Evolutionary conservation across 1,140 invertebrate genomes (phyloP).

Genomic region (Drosophila ogumai): DNA sequence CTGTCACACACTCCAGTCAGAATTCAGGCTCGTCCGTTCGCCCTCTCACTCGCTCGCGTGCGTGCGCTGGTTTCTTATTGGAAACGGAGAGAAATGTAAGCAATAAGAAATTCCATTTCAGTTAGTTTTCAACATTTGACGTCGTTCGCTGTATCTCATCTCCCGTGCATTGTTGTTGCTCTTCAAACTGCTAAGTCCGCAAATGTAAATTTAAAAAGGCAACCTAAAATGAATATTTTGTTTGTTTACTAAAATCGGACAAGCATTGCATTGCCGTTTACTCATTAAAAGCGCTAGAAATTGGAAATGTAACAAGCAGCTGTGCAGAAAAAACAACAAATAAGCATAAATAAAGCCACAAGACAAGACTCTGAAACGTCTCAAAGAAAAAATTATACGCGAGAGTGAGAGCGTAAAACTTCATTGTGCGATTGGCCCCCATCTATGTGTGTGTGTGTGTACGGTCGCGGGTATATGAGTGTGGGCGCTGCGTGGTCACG

Average conservation of each 20-base stretch:
- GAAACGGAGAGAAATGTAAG: slow-evolving; percentile 69
- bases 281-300: slow-evolving; percentile 20
- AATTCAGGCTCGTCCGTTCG: slow-evolving; percentile 47
- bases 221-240: slow-evolving; percentile 49
- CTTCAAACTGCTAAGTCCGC: slow-evolving; percentile 32
- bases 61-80: slow-evolving; percentile 80
- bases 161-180: slow-evolving; percentile 26
- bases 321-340: slow-evolving; percentile 57
- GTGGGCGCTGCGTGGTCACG: slow-evolving; percentile 67
- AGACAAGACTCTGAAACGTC: slow-evolving; percentile 57
- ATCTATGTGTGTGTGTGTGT: slow-evolving; percentile 14
- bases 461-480: slow-evolving; percentile 17
- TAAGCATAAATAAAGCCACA: slow-evolving; percentile 67
- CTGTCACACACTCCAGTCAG: slow-evolving; percentile 68
- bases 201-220: slow-evolving; percentile 38
- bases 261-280: slow-evolving; percentile 8
- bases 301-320: slow-evolving; percentile 44
- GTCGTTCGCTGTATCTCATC: slow-evolving; percentile 52
- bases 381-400: slow-evolving; percentile 59
- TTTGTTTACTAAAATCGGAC: slow-evolving; percentile 5
- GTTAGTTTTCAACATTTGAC: slow-evolving; percentile 78
- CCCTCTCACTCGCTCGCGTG: slow-evolving; percentile 46
- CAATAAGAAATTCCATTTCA: slow-evolving; percentile 80
- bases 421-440: slow-evolving; percentile 43
- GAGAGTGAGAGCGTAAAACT: slow-evolving; percentile 73